Conservation (phyloP, 92 coral and sea anemone species). For the Galaxea fascicularis region DNA sequence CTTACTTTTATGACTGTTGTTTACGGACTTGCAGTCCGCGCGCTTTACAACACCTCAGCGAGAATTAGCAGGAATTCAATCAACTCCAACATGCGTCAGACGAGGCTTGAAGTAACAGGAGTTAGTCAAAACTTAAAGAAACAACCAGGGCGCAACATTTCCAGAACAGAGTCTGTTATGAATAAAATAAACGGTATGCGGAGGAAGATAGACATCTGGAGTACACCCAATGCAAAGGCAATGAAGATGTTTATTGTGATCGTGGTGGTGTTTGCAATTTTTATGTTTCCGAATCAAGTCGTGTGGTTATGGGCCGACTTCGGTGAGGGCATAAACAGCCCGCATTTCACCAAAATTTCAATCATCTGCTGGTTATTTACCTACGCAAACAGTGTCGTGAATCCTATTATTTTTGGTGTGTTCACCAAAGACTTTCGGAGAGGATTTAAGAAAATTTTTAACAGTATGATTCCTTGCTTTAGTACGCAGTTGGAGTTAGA, state of each 20-base stretch:
- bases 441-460: conserved; percentile 75
- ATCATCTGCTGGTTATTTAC: conserved; percentile 90
- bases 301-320: conserved; percentile 95
- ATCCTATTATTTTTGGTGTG: conserved; percentile 87
- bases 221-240: conserved; percentile 85
- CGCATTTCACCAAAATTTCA: conserved; percentile 61
- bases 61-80: conserved; percentile 62
- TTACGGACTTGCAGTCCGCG: conserved; percentile 81
- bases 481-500: not conserved
- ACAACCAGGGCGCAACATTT: not conserved
- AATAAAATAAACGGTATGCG: not conserved
- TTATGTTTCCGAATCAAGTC: conserved; percentile 93
- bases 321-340: conserved; percentile 73
- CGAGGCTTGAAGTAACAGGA: not conserved
- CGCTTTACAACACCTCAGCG: conserved; percentile 69
- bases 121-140: not conserved
- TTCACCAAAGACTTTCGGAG: conserved; percentile 88
- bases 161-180: not conserved
- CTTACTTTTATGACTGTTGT: conserved; percentile 77
- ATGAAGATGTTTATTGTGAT: conserved; percentile 94
- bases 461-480: conserved; percentile 36
- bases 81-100: not conserved
- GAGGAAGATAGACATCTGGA: conserved; percentile 38
- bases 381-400: conserved; percentile 90
- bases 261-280: conserved; percentile 88